Evolutionary conservation across 2,797 vertebrate species (phyloP).

Genomic region (Psittacula derbiana): DNA sequence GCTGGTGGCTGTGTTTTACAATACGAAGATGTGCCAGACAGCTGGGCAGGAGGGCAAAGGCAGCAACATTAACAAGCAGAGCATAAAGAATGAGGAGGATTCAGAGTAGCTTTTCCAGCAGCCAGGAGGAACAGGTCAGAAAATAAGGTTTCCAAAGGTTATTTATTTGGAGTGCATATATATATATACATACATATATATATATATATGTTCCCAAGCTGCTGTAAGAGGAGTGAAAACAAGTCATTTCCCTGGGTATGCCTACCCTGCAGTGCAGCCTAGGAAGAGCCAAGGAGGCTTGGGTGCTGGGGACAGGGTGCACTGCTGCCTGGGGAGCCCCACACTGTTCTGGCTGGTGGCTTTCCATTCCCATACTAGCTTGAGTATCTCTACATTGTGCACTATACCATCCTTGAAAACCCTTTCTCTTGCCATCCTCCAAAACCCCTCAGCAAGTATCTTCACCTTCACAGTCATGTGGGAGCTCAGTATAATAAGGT

Average conservation of each 20-base stretch:
- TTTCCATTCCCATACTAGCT: neutral
- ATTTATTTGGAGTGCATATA: neutral
- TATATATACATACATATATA: neutral
- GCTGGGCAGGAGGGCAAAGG: neutral
- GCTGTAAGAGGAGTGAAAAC: neutral
- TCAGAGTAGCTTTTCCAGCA: neutral
- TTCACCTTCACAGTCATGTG: rapidly evolving
- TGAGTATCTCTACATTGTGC: rapidly evolving
- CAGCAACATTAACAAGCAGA: neutral
- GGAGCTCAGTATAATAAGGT: neutral
- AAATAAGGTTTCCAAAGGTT: neutral
- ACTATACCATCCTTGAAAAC: rapidly evolving
- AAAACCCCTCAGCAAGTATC: neutral
- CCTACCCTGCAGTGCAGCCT: neutral
- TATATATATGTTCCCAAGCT: neutral
- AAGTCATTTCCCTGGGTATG: rapidly evolving
- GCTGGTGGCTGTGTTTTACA: neutral
- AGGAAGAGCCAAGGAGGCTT: neutral
- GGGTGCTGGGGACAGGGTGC: neutral
- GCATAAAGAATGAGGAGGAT: neutral
- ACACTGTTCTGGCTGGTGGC: rapidly evolving
- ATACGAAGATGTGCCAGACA: neutral
- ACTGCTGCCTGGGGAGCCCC: neutral
- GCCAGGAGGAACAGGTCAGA: neutral
- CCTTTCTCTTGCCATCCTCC: neutral